Evolutionary conservation across 2,797 vertebrate genomes (phyloP).

Genomic region (Fringilla coelebs): DNA sequence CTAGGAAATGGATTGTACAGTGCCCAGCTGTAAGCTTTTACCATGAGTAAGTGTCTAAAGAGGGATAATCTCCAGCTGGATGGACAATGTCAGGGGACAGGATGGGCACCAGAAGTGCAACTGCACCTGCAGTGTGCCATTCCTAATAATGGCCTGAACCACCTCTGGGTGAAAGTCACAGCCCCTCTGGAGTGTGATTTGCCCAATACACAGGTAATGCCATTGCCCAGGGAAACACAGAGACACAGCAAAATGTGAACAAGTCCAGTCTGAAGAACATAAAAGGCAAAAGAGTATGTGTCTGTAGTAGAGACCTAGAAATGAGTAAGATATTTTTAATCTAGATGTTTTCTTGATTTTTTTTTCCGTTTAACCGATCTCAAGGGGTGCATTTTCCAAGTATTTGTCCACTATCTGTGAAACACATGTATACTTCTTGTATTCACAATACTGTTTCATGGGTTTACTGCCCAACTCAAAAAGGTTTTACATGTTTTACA

Average conservation of each 20-base stretch:
- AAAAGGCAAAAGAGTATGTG: background rate
- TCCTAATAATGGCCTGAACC: background rate
- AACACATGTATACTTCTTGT: accelerated
- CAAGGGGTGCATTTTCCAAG: background rate
- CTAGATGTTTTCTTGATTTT: background rate
- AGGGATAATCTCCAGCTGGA: background rate
- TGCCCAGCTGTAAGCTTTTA: no score
- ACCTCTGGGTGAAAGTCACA: background rate
- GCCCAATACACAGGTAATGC: background rate
- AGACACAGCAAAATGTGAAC: background rate
- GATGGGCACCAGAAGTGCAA: background rate
- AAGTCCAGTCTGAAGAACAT: background rate
- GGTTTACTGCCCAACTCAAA: background rate
- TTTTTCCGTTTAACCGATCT: background rate
- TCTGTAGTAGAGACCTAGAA: background rate
- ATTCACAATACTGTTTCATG: background rate
- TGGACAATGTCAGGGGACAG: accelerated
- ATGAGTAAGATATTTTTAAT: background rate
- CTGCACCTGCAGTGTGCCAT: accelerated
- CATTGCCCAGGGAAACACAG: background rate
- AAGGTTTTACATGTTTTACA: background rate
- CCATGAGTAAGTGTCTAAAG: background rate
- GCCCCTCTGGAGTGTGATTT: background rate
- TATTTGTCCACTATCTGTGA: background rate
- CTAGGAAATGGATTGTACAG: accelerated